Percentiles rank a stretch among this genome's conserved stretches.
Conservation (phyloP, 2,113 vertebrate species). For the Tetrax tetrax region DNA sequence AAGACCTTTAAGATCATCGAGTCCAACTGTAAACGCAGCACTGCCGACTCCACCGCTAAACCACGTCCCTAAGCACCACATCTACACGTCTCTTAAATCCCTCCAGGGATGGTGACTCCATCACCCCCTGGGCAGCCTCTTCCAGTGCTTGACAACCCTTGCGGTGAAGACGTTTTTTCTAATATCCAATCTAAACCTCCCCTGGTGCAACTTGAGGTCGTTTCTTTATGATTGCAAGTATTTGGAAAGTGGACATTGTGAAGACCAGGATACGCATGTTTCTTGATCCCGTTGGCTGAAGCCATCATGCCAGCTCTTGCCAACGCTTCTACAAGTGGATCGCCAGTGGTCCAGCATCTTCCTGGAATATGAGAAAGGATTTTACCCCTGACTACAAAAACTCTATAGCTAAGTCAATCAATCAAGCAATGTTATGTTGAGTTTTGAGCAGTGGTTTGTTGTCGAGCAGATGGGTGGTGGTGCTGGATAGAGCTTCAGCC, state of each 20-base stretch:
- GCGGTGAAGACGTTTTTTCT: fast-evolving
- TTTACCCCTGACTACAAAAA: neutral
- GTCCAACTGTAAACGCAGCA: fast-evolving
- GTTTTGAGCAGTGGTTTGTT: neutral
- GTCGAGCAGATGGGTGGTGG: neutral
- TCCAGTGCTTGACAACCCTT: neutral
- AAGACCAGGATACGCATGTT: fast-evolving
- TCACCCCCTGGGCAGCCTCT: neutral
- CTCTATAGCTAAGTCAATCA: neutral
- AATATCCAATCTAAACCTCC: neutral
- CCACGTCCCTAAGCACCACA: neutral
- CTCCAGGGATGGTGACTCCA: neutral
- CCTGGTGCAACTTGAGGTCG: fast-evolving
- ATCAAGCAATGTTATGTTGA: neutral
- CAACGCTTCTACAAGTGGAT: neutral
- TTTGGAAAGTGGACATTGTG: neutral
- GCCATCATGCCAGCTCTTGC: neutral
- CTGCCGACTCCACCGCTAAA: neutral
- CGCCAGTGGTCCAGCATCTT: neutral
- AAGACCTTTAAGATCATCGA: neutral
- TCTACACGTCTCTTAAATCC: fast-evolving
- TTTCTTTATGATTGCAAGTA: neutral
- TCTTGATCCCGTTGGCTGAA: neutral
- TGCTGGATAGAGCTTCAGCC: neutral
- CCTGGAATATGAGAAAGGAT: neutral